A percentile compares a stretch with the other conserved stretches of the same genome.
phyloP scores from a whole-genome alignment of 2,797 vertebrate species.

The Chaetodon trifasciatus region DNA sequence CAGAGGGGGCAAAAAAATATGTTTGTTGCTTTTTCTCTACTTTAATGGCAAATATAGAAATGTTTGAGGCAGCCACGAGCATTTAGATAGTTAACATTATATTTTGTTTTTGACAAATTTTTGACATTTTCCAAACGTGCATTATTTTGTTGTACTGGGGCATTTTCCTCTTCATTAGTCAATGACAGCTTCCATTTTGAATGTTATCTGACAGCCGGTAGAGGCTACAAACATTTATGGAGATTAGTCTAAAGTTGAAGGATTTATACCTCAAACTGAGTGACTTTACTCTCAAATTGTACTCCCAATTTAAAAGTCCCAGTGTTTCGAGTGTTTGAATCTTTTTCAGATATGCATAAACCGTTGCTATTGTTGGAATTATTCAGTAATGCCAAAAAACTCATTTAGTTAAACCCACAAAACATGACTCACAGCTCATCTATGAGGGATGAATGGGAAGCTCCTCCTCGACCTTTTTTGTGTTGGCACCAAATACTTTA shows the following conservation, averaged over 20 bases:
- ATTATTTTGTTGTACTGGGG: too few relatives aligned
- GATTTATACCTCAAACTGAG: not conserved
- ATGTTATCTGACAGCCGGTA: not conserved
- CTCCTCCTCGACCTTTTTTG: not conserved
- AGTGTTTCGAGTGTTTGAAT: not conserved
- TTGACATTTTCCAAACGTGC: too few relatives aligned
- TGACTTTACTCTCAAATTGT: not conserved
- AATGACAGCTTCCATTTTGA: not conserved
- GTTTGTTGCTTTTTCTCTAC: not conserved
- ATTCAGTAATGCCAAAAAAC: not conserved
- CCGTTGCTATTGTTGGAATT: not conserved
- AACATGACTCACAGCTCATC: not conserved
- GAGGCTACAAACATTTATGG: not conserved
- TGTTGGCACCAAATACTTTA: not conserved
- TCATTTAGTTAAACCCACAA: not conserved
- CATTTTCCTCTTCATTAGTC: not conserved
- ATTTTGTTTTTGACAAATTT: not conserved
- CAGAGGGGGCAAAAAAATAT: not conserved
- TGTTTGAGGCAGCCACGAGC: not conserved
- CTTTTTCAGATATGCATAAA: not conserved
- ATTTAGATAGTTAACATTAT: not conserved
- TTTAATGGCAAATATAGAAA: not conserved
- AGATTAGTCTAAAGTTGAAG: too few relatives aligned
- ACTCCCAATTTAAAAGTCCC: not conserved
- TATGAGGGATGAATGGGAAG: not conserved